Percentiles rank a stretch among this genome's conserved stretches.
These are phyloP conservation scores for Larimichthys crocea DNA, from an alignment of 2,113 vertebrate genomes.

Conservation along the genomic window DNA sequence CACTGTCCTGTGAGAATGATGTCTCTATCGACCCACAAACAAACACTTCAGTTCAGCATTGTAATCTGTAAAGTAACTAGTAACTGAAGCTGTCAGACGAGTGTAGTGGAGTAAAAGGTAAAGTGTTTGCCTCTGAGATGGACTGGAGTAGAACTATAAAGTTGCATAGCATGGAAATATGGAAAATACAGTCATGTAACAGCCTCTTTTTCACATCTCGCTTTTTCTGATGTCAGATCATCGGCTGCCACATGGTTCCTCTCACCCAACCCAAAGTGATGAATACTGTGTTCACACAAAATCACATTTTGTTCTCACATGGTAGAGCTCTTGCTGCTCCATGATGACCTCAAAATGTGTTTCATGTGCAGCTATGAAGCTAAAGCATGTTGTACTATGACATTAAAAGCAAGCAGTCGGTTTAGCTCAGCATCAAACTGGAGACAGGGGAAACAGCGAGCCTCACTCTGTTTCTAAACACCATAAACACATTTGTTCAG, in stretches of 20 bases:
- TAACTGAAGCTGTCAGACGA: no score
- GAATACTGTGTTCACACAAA: slow-evolving; percentile 21
- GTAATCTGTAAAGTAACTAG: no score
- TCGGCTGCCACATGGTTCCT: slow-evolving; percentile 12
- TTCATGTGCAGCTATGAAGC: background rate
- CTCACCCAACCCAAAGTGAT: slow-evolving; percentile 8
- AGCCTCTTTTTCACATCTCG: slow-evolving; percentile 22
- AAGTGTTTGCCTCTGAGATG: background rate
- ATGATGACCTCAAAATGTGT: background rate
- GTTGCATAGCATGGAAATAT: background rate
- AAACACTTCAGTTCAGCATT: background rate
- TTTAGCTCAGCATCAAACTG: background rate
- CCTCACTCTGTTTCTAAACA: background rate
- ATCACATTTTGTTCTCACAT: slow-evolving; percentile 8
- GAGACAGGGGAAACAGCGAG: background rate
- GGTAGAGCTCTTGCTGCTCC: background rate
- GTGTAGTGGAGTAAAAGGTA: no score
- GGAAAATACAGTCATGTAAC: slow-evolving; percentile 1
- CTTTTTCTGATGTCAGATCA: slow-evolving; percentile 19
- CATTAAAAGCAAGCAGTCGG: no score
- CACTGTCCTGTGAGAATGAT: background rate
- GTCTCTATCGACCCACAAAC: background rate
- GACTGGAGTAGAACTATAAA: background rate
- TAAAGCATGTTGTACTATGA: background rate
- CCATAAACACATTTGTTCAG: no score